phyloP scores from a whole-genome alignment of 2,113 vertebrate genomes.

The Siniperca chuatsi region DNA sequence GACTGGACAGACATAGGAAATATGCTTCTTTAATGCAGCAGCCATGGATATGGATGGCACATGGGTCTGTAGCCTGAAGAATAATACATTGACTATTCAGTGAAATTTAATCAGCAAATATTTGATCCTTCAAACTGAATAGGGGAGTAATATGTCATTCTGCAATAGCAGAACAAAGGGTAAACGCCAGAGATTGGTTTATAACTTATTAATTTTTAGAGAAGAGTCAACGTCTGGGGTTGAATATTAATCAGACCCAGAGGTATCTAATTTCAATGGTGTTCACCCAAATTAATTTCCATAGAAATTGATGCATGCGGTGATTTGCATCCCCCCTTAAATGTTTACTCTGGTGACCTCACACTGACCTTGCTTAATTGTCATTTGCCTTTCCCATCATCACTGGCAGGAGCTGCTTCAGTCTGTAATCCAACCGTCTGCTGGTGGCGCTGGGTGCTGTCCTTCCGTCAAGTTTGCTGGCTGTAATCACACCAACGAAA shows the following conservation, averaged over 20 bases:
- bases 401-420: conserved; percentile 4
- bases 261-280: conserved; percentile 39
- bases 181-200: conserved; percentile 36
- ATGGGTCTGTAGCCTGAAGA: background rate
- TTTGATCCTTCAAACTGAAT: conserved; percentile 36
- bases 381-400: conserved; percentile 29
- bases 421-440: background rate
- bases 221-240: conserved; percentile 17
- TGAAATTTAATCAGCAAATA: conserved; percentile 26
- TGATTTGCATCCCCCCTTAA: conserved; percentile 37
- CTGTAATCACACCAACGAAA: background rate
- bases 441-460: background rate
- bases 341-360: conserved; percentile 36
- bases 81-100: conserved; percentile 3
- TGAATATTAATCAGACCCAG: conserved; percentile 38
- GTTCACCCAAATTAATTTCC: conserved; percentile 57
- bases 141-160: conserved; percentile 10
- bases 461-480: background rate
- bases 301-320: conserved; percentile 48
- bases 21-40: background rate
- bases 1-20: background rate
- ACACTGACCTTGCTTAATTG: conserved; percentile 29
- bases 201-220: conserved; percentile 6
- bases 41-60: conserved; percentile 22
- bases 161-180: background rate